These are phyloP conservation scores for Pinna nobilis DNA, from an alignment of 1,140 invertebrate genomes.

Conservation along the genomic window DNA sequence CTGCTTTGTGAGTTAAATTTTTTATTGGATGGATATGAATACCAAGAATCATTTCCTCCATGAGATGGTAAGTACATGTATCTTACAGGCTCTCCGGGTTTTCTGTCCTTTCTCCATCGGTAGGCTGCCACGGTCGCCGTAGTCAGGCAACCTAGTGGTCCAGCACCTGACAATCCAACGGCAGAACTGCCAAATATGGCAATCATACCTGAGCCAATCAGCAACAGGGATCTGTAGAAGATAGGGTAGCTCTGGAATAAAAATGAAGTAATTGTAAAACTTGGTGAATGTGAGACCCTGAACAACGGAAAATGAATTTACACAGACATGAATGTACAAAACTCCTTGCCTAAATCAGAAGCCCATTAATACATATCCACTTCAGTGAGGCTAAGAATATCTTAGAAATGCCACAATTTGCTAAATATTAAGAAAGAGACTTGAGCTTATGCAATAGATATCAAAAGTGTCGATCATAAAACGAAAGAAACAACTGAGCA, in stretches of 20 bases:
- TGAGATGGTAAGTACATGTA: neutral
- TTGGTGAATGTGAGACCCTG: too few species aligned
- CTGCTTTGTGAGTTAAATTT: too few species aligned
- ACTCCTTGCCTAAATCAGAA: too few species aligned
- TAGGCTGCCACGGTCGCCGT: slow-evolving; percentile 86
- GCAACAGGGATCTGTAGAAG: slow-evolving; percentile 80
- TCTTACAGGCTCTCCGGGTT: slow-evolving; percentile 50
- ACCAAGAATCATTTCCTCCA: neutral
- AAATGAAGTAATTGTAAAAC: too few species aligned
- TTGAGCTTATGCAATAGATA: too few species aligned
- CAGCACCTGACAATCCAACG: slow-evolving; percentile 86
- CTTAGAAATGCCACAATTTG: too few species aligned
- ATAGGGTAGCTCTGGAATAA: slow-evolving; percentile 57
- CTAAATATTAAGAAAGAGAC: too few species aligned
- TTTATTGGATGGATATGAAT: neutral
- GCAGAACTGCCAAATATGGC: slow-evolving; percentile 89
- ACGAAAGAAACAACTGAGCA: too few species aligned
- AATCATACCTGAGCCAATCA: slow-evolving; percentile 81
- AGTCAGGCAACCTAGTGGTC: slow-evolving; percentile 88
- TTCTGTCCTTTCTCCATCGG: slow-evolving; percentile 66
- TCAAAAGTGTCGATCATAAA: too few species aligned
- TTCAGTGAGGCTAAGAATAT: too few species aligned
- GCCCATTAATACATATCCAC: too few species aligned
- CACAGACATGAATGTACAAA: neutral
- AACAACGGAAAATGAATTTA: neutral